These are phyloP conservation scores for Tigriopus californicus DNA, from an alignment of 2,888 invertebrate genomes.

Conservation along the genomic window DNA sequence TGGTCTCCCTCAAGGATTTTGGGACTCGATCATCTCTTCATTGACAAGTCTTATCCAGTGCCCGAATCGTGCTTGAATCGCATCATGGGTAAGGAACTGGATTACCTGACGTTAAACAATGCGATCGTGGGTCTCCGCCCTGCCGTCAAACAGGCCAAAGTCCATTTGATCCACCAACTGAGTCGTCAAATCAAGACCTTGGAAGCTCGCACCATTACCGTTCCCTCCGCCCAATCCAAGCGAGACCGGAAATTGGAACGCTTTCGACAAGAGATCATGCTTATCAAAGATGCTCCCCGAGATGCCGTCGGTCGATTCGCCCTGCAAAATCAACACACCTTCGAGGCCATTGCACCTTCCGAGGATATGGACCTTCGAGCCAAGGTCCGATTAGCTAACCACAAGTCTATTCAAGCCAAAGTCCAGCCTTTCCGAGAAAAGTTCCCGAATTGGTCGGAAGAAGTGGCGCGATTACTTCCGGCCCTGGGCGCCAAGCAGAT, in stretches of 20 bases:
- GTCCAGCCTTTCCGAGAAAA: not conserved
- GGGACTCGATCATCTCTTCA: too few relatives aligned
- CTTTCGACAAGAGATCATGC: not conserved
- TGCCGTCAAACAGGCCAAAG: not conserved
- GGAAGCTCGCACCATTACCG: not conserved
- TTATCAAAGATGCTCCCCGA: not conserved
- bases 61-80: too few relatives aligned
- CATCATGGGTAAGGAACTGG: too few relatives aligned
- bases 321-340: not conserved
- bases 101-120: not conserved
- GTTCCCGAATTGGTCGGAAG: constrained; percentile 1
- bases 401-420: not conserved
- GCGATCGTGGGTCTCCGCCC: not conserved
- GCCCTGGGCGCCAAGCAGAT: not conserved
- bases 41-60: too few relatives aligned
- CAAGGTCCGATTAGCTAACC: not conserved
- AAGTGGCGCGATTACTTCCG: not conserved
- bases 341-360: not conserved
- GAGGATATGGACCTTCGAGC: not conserved
- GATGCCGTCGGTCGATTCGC: not conserved
- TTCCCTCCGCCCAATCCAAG: not conserved
- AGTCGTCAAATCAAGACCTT: not conserved
- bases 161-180: not conserved
- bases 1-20: too few relatives aligned
- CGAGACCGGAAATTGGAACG: not conserved